Conservation (phyloP, 30 jellyfish, hydroid and myxozoan genomes). For the Clytia hemisphaerica region DNA sequence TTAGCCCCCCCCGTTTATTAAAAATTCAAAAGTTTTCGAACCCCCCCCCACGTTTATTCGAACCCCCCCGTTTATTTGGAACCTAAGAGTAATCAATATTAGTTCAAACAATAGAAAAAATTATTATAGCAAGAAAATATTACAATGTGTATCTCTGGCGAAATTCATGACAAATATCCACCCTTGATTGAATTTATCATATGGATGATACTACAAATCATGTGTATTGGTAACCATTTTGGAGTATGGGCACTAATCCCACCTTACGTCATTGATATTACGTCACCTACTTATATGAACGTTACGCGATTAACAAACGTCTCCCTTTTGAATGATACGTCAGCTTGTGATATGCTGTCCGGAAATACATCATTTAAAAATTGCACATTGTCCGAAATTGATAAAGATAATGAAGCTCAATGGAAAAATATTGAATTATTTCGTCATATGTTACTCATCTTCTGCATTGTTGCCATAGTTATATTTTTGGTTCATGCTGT, state of each 20-base stretch:
- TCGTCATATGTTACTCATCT: constrained; percentile 40
- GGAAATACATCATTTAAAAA: too few species aligned
- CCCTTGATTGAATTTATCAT: constrained; percentile 71
- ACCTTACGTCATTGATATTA: constrained; percentile 4
- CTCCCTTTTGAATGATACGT: background rate
- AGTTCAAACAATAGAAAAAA: too few species aligned
- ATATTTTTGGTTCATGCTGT: constrained; percentile 56
- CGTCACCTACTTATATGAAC: background rate
- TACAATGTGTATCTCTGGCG: constrained; percentile 84
- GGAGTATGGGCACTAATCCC: constrained; percentile 43
- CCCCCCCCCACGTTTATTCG: too few species aligned
- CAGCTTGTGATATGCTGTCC: too few species aligned
- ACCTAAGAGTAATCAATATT: too few species aligned
- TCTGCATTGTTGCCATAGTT: constrained; percentile 61
- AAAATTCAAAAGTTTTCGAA: too few species aligned
- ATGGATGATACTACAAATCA: constrained; percentile 58
- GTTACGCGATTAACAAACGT: background rate
- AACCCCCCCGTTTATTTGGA: too few species aligned
- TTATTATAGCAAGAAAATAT: too few species aligned
- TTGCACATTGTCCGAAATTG: too few species aligned
- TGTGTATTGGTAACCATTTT: constrained; percentile 73
- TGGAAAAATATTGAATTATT: constrained; percentile 45
- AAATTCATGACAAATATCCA: constrained; percentile 68
- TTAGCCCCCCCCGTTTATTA: too few species aligned
- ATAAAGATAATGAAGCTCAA: constrained; percentile 17